Evolutionary conservation across 2,113 vertebrate species (phyloP), one percentile per base, ranked within the genome.

Genomic region (Hiodon alosoides): DNA sequence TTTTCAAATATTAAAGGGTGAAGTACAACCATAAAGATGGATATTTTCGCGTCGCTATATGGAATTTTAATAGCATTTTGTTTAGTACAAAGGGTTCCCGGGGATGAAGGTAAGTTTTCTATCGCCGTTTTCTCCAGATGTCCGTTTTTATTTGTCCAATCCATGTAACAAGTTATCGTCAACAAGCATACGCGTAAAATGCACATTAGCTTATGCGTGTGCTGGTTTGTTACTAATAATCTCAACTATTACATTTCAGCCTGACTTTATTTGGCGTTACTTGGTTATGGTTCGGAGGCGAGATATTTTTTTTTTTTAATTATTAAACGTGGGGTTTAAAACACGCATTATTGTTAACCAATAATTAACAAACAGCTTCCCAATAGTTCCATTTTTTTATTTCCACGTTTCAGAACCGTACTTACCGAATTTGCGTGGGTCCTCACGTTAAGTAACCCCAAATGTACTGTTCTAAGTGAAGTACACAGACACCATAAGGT

Each of bases 91-190:
- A 77, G 85, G 86, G 91, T 88, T 81, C 76, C 80, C 68, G 93
- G 88, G 75, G 88, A 95, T 73, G 87, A 90, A 82, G 94, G 95
- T 96, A 91, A 95, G 87, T 87, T 83, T 50, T 69, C 47, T 3
- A 11, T 66, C 50, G 13, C 69, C 47, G 59, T 70, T 60, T 69
- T 48, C 17, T 11, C 51, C 11, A 53, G 46, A 11, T 60, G 51
- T n/a, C 50, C 67, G 5, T 52, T 68, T 68, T 14, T 13, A 11
- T 48, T 14, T 48, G 50, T 13, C 10, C 9, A 14, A 11, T 48
- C 51, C 13, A 52, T 5, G 47, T 10, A 7, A 8, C 9, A 47
- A 6, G 14, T 13, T n/a, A 11, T 67, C 7, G 4, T 7, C 3
- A 7, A 31, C 16, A 62, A 31, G 31, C 31, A 31, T 31, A 31